Evolutionary conservation across 1,140 invertebrate species (phyloP).

Genomic region (Solenopsis fugax): DNA sequence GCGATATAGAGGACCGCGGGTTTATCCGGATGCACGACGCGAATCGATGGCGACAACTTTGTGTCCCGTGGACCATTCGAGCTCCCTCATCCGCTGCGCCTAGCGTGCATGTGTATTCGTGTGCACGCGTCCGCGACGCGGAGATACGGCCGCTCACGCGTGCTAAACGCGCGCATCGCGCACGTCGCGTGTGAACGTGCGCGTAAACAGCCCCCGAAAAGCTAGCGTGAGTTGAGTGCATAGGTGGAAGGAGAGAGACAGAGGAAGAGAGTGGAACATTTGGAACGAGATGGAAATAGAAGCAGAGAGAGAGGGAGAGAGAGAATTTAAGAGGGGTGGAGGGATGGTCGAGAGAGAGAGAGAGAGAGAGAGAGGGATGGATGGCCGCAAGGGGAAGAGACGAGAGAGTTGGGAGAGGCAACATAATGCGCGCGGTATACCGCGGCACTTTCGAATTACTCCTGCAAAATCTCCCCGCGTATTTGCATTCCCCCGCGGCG

Average conservation of each 20-base stretch:
- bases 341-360: too few relatives aligned
- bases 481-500: constrained; percentile 83
- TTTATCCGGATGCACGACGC: constrained; percentile 57
- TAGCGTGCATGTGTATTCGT: not conserved
- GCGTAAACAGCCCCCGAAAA: constrained; percentile 70
- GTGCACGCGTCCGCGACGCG: constrained; percentile 6
- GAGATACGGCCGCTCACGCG: constrained; percentile 57
- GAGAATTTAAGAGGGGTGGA: not conserved
- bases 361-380: constrained; percentile 4
- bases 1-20: constrained; percentile 59
- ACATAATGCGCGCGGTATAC: constrained; percentile 84
- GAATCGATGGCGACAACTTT: constrained; percentile 54
- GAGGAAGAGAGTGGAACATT: not conserved
- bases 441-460: constrained; percentile 85
- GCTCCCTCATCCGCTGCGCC: constrained; percentile 4
- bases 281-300: constrained; percentile 14
- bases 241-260: not conserved
- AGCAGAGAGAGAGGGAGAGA: constrained; percentile 9
- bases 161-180: constrained; percentile 56
- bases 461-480: constrained; percentile 83
- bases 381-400: constrained; percentile 37
- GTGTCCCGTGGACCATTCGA: constrained; percentile 31
- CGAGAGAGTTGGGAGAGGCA: constrained; percentile 74
- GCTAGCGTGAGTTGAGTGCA: constrained; percentile 49
- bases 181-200: constrained; percentile 55